phyloP scores from a whole-genome alignment of 2,113 vertebrate species.

The Pristiophorus japonicus region DNA sequence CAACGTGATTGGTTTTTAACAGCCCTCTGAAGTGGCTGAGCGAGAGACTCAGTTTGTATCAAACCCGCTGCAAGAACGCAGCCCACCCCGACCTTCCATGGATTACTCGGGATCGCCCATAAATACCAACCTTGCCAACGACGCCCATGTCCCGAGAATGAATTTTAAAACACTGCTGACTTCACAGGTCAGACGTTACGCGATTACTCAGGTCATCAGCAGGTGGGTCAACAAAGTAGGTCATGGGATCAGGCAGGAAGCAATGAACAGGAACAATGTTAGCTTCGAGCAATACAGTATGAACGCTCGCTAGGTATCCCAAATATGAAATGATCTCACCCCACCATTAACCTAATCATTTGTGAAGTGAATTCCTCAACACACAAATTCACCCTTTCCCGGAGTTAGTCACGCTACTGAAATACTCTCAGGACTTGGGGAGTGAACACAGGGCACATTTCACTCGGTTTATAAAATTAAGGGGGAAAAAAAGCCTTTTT shows the following conservation, averaged over 20 bases:
- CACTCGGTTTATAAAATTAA: neutral
- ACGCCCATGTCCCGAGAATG: neutral
- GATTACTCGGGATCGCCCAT: neutral
- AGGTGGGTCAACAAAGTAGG: too few relatives aligned
- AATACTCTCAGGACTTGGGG: neutral
- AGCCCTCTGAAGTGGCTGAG: neutral
- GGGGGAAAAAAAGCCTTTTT: neutral
- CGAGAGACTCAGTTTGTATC: neutral
- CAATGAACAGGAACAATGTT: neutral
- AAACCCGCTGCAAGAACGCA: neutral
- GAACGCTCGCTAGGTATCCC: neutral
- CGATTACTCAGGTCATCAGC: neutral
- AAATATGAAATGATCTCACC: neutral
- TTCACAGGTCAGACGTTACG: neutral
- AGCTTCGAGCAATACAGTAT: neutral
- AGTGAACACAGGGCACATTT: neutral
- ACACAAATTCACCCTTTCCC: neutral
- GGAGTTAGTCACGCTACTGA: neutral
- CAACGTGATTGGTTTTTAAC: neutral
- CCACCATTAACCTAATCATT: neutral
- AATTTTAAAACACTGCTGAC: neutral
- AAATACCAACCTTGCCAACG: neutral
- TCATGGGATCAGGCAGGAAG: neutral
- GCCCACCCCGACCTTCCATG: neutral
- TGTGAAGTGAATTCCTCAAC: neutral